A percentile compares a stretch with the other conserved stretches of the same genome.
Evolutionary conservation across 2,888 invertebrate species (phyloP).

Genomic region (Rhagonycha fulva): DNA sequence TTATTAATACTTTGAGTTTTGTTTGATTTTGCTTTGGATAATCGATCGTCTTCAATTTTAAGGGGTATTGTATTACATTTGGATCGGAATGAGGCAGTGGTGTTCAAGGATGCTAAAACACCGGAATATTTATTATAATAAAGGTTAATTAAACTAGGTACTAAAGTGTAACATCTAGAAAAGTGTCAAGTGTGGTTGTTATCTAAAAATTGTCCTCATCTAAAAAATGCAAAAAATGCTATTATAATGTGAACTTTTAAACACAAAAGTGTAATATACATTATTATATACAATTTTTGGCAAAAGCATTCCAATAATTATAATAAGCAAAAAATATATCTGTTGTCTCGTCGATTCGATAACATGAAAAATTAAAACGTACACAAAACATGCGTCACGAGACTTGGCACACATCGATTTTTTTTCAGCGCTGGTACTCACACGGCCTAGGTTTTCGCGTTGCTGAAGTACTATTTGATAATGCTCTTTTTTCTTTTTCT

Average conservation of each 20-base stretch:
- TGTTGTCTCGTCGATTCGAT: neutral
- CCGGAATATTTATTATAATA: conserved; percentile 49
- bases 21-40: conserved; percentile 53
- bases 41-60: conserved; percentile 56
- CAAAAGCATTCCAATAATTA: conserved; percentile 23
- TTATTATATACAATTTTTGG: neutral
- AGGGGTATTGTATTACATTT: conserved; percentile 66
- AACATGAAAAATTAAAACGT: conserved; percentile 16
- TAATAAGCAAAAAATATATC: neutral
- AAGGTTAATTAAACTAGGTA: conserved; percentile 33
- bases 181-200: conserved; percentile 17
- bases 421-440: conserved; percentile 57
- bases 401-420: conserved; percentile 54
- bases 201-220: neutral
- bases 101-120: conserved; percentile 76
- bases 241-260: neutral
- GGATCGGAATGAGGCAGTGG: conserved; percentile 73
- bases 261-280: neutral
- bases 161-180: conserved; percentile 23
- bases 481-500: conserved; percentile 61
- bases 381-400: conserved; percentile 44
- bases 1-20: conserved; percentile 47
- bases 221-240: neutral
- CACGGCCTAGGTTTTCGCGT: conserved; percentile 70
- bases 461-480: conserved; percentile 58